phyloP scores from a whole-genome alignment of 2,113 vertebrate species.

The Alethe diademata region DNA sequence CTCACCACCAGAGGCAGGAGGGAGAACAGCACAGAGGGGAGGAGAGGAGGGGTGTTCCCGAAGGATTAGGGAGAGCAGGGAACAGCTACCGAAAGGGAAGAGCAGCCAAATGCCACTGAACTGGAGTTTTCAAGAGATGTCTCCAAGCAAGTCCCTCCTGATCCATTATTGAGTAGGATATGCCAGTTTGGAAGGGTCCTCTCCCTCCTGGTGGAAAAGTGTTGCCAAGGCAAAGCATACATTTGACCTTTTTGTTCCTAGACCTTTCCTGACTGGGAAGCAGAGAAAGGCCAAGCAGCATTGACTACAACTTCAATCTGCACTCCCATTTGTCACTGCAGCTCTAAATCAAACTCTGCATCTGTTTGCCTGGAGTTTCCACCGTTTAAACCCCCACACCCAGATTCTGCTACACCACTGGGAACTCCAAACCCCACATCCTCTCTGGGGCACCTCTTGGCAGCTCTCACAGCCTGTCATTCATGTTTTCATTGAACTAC shows the following conservation, averaged over 20 bases:
- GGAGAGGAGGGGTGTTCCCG: not conserved
- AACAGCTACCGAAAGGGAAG: not conserved
- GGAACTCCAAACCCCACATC: not conserved
- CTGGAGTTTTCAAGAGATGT: not conserved
- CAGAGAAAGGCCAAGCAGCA: not conserved
- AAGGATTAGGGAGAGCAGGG: not conserved
- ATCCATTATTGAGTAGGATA: not conserved
- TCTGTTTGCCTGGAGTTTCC: not conserved
- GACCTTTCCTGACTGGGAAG: not conserved
- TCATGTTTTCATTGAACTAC: not conserved
- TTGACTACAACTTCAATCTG: not conserved
- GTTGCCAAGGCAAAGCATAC: not conserved
- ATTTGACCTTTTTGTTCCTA: not conserved
- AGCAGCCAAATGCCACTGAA: not conserved
- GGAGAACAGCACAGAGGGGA: not conserved
- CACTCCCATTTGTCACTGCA: not conserved
- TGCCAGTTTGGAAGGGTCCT: not conserved
- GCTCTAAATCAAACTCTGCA: not conserved
- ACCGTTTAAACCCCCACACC: not conserved
- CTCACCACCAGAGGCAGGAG: not conserved
- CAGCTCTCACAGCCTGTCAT: not conserved
- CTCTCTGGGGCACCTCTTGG: not conserved
- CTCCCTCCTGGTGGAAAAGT: not conserved
- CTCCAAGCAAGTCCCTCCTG: not conserved
- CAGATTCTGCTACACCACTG: not conserved